Conservation (phyloP, 1,140 invertebrate genomes). For the Plectus sambesii region DNA sequence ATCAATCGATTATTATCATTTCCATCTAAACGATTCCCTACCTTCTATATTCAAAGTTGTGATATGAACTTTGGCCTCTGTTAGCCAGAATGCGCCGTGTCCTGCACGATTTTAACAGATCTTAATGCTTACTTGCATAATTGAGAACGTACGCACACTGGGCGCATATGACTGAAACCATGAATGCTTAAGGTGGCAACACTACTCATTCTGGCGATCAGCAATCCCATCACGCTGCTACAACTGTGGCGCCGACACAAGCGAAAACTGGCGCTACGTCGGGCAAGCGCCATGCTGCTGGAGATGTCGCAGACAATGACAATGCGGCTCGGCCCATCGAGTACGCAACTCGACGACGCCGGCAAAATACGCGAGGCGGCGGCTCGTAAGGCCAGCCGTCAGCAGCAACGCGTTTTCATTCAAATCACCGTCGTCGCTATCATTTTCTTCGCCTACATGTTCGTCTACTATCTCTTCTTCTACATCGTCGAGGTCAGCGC, state of each 20-base stretch:
- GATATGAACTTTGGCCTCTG: too few relatives aligned
- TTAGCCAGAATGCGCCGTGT: too few relatives aligned
- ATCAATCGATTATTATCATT: too few relatives aligned
- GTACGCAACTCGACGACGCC: constrained; percentile 34
- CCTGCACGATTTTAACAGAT: too few relatives aligned
- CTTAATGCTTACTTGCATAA: too few relatives aligned
- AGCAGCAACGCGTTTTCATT: constrained; percentile 39
- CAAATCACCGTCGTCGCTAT: constrained; percentile 43
- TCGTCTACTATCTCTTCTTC: constrained; percentile 39
- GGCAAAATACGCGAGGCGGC: constrained; percentile 39
- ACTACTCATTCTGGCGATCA: constrained; percentile 34
- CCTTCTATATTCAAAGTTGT: too few relatives aligned
- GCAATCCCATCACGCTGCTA: constrained; percentile 43
- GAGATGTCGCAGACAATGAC: too few relatives aligned
- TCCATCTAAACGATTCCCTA: too few relatives aligned
- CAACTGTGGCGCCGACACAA: constrained; percentile 42
- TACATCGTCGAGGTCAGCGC: constrained; percentile 37
- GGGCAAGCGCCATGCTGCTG: constrained; percentile 42
- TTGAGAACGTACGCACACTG: too few relatives aligned
- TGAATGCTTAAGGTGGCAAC: too few relatives aligned
- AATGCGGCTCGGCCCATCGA: constrained; percentile 44
- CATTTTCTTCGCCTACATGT: constrained; percentile 45
- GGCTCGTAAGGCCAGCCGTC: constrained; percentile 34
- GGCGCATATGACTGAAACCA: too few relatives aligned
- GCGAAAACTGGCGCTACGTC: constrained; percentile 41